These are phyloP conservation scores for Meloidogyne hapla DNA, from an alignment of 1,140 invertebrate genomes.

Conservation along the genomic window DNA sequence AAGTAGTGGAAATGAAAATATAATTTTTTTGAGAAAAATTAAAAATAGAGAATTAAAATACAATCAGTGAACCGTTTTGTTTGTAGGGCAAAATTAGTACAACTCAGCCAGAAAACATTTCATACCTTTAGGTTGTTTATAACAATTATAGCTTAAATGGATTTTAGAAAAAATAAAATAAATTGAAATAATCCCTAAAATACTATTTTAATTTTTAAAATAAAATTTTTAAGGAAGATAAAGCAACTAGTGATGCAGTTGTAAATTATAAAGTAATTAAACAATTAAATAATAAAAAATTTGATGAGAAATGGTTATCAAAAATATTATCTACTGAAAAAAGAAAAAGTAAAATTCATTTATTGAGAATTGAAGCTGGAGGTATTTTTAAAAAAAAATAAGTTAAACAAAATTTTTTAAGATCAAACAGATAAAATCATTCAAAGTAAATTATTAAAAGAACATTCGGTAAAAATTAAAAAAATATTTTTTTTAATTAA, in stretches of 20 bases:
- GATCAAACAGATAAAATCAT: background rate
- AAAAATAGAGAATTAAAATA: too few relatives aligned
- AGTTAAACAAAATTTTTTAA: background rate
- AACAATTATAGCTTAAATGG: too few relatives aligned
- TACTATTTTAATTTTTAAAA: too few relatives aligned
- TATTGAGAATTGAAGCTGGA: constrained; percentile 27
- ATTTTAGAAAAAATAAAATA: too few relatives aligned
- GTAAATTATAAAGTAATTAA: constrained; percentile 14
- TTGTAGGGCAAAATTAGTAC: too few relatives aligned
- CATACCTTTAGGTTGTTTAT: too few relatives aligned
- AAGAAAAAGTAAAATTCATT: constrained; percentile 24
- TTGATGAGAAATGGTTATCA: constrained; percentile 19
- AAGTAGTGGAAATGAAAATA: too few relatives aligned
- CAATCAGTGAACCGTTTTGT: too few relatives aligned
- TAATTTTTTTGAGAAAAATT: too few relatives aligned
- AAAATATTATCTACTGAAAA: constrained; percentile 15
- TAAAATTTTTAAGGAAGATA: constrained; percentile 18
- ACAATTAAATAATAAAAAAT: background rate
- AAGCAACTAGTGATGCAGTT: constrained; percentile 8
- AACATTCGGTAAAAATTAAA: background rate
- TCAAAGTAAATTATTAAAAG: constrained; percentile 6
- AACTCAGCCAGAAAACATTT: too few relatives aligned
- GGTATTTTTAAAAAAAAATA: background rate
- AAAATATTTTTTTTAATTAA: background rate
- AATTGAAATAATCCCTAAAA: too few relatives aligned